Conservation (phyloP, 1,140 invertebrate genomes). For the Limonius californicus region DNA sequence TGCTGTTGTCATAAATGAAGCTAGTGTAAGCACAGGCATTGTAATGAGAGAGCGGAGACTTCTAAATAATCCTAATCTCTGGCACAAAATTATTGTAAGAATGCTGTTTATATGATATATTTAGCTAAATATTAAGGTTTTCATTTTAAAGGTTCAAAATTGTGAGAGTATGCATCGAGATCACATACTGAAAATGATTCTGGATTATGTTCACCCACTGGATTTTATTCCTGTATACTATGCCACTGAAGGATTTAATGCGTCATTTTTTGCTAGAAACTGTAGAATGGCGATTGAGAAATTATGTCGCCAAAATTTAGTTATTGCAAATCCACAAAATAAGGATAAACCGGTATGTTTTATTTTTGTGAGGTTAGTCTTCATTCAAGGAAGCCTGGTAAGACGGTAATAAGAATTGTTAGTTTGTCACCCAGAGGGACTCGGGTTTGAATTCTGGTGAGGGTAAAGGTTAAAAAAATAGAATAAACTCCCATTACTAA, state of each 20-base stretch:
- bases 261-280: slow-evolving; percentile 51
- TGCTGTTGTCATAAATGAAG: slow-evolving; percentile 28
- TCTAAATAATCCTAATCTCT: slow-evolving; percentile 28
- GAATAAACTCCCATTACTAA: no score
- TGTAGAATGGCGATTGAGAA: slow-evolving; percentile 51
- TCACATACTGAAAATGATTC: slow-evolving; percentile 47
- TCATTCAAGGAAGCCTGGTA: no score
- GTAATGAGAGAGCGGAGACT: slow-evolving; percentile 28
- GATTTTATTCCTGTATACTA: slow-evolving; percentile 54
- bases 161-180: slow-evolving; percentile 47
- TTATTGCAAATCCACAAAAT: slow-evolving; percentile 45
- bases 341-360: slow-evolving; percentile 33
- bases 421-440: no score
- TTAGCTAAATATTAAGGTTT: neutral
- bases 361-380: no score
- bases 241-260: slow-evolving; percentile 41
- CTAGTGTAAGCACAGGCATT: slow-evolving; percentile 27
- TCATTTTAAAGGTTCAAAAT: slow-evolving; percentile 35
- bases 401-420: no score
- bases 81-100: slow-evolving; percentile 40
- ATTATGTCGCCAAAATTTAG: slow-evolving; percentile 49
- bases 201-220: slow-evolving; percentile 49
- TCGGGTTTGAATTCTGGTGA: no score
- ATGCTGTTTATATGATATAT: slow-evolving; percentile 1
- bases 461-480: no score